Base-by-base conservation (phyloP, 1,140 invertebrate genomes). In the Drosophila chauvacae region DNA sequence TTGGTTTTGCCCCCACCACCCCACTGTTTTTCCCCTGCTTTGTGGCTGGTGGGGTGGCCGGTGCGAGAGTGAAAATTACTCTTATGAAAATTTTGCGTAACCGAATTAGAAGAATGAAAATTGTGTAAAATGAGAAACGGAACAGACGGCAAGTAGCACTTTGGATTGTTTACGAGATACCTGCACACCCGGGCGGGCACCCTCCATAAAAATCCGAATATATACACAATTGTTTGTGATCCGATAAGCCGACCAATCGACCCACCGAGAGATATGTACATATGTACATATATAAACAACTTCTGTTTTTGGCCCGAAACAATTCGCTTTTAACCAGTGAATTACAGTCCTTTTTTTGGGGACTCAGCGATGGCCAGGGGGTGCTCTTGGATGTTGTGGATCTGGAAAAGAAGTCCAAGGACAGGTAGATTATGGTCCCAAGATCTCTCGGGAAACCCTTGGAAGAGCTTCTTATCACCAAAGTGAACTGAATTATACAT, bases 21-120 rank as follows among this genome's bases (percentile, higher is more conserved):
- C 20, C 16, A 26, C 20, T 26, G 23, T 16, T 30, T 58, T 30
- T 13, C 55, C 28, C 14, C 28, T 16, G 7, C 7, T 11, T 51
- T 33, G 14, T 20, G 7, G 13, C 14, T 51, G 39, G 14, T 20
- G 62, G 62, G 62, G 62, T 33, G 23, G 44, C 69, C 69, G 69
- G 69, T 60, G 62, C 47, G 37, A 69, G 63, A 30, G 66, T 59
- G 68, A 73, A 73, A 73, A 72, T 60, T 11, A 39, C 44, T 53
- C 62, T 76, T 76, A 56, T 55, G 48, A 77, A 56, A 77, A 77
- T 77, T 77, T 77, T 77, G 74, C 74, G 73, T 77, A 77, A 77
- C 74, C 56, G 39, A 77, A 68, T 61, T 50, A 72, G 42, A 56
- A 56, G 53, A 77, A 77, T 56, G 63, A 61, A 77, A 77, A 77